phyloP scores from a whole-genome alignment of 2,113 vertebrate species.

The Nycticryphes semicollaris region DNA sequence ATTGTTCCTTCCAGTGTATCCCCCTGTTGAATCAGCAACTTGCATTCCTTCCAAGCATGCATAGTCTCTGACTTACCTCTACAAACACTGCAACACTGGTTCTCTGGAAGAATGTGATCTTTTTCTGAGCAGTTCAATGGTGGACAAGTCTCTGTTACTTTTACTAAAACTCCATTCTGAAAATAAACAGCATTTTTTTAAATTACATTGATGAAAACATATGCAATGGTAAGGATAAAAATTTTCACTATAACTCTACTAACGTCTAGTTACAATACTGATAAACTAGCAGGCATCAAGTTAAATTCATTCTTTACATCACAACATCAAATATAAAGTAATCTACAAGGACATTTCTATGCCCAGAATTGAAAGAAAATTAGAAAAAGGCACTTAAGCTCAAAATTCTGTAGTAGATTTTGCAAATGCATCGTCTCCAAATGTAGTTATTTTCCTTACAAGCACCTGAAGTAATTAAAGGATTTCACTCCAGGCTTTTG shows the following conservation, averaged over 20 bases:
- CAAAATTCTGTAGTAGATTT: neutral
- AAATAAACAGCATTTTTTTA: conserved; percentile 26
- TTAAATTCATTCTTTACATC: neutral
- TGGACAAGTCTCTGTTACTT: conserved; percentile 85
- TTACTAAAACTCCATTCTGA: conserved; percentile 88
- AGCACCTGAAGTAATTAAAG: neutral
- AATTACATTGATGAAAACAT: neutral
- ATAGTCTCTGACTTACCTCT: conserved; percentile 77
- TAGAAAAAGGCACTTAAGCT: neutral
- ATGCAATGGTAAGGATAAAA: neutral
- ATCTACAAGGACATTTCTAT: neutral
- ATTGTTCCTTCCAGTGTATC: neutral
- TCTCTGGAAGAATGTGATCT: conserved; percentile 88
- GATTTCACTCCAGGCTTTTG: neutral
- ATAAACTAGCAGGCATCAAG: neutral
- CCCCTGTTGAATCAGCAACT: neutral
- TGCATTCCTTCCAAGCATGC: neutral
- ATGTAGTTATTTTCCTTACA: neutral
- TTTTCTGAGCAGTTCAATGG: conserved; percentile 86
- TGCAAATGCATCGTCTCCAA: neutral
- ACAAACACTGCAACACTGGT: conserved; percentile 93
- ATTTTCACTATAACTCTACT: neutral
- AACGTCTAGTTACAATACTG: neutral
- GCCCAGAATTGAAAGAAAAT: neutral
- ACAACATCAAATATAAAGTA: neutral